Evolutionary conservation across 2,113 vertebrate species (phyloP), one percentile per base, ranked within the genome.

Genomic region (Sturnus vulgaris): DNA sequence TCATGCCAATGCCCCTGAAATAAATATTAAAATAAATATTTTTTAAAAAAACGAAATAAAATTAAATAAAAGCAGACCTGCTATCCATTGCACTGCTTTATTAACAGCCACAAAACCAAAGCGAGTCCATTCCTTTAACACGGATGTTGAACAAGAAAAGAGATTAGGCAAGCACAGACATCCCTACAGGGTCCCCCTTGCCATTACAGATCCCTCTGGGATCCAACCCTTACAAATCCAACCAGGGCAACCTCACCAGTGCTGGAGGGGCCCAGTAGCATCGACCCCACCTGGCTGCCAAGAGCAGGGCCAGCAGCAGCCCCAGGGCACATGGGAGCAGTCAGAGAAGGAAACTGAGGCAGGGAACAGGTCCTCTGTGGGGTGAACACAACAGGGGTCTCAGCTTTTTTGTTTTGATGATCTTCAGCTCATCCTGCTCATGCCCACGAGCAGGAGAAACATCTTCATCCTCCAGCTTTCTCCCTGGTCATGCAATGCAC

Each of bases 121-220:
- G 10, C 4, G 15, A 75, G 14, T 6, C 19, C 33, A 10, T 14
- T 47, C 21, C 57, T 70, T 80, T 64, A 28, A 50, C 10, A 44
- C n/a, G 21, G 30, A 63, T 2, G 9, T 12, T 39, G 39, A 49
- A 10, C 11, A 63, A 24, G 39, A 64, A 57, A 42, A 59, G 33
- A 18, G 3, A 7, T 90, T 23, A 27, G 28, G 33, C 31, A n/a
- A 55, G 47, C 14, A 39, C 12, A 57, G n/a, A 10, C 18, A n/a
- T 7, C 1, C 28, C 57, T 5, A 4, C 27, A 35, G 10, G 3
- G 1, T 18, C 15, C 2, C 1, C 0, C 17, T 8, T 17, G 15
- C 21, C 18, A 1, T 21, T 33, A 31, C 15, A 86, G 24, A n/a
- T 59, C 35, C 46, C 37, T 16, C 50, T 56, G 63, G 40, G 15